Conservation (phyloP, 2,888 invertebrate genomes). For the Lydus trimaculatus region DNA sequence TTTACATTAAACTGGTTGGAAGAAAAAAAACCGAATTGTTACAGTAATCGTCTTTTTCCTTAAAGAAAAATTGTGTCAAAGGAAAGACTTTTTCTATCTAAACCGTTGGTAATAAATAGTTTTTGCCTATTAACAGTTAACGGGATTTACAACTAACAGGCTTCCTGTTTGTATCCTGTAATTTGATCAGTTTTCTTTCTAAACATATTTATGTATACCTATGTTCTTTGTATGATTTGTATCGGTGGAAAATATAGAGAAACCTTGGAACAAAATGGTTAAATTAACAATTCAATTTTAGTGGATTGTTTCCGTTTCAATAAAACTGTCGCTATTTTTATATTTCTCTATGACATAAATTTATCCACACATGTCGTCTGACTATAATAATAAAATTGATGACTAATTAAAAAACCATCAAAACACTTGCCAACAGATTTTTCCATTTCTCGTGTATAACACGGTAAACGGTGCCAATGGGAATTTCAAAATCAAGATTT, state of each 20-base stretch:
- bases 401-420: conserved; percentile 28
- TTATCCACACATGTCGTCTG: background rate
- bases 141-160: conserved; percentile 30
- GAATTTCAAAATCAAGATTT: conserved; percentile 16
- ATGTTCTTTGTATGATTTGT: background rate
- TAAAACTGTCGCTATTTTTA: background rate
- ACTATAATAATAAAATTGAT: conserved; percentile 16
- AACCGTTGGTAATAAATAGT: background rate
- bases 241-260: background rate
- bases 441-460: background rate
- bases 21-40: no score
- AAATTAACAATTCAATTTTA: no score
- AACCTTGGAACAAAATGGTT: no score
- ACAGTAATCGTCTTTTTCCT: no score
- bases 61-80: background rate
- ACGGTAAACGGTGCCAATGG: conserved; percentile 13
- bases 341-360: background rate
- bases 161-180: conserved; percentile 31
- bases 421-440: conserved; percentile 19
- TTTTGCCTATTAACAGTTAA: conserved; percentile 26
- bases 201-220: no score
- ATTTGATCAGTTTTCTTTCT: conserved; percentile 24
- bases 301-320: background rate
- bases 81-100: no score
- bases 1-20: no score